phyloP scores from a whole-genome alignment of 2,888 invertebrate species.

The Orthonychiurus folsomi region DNA sequence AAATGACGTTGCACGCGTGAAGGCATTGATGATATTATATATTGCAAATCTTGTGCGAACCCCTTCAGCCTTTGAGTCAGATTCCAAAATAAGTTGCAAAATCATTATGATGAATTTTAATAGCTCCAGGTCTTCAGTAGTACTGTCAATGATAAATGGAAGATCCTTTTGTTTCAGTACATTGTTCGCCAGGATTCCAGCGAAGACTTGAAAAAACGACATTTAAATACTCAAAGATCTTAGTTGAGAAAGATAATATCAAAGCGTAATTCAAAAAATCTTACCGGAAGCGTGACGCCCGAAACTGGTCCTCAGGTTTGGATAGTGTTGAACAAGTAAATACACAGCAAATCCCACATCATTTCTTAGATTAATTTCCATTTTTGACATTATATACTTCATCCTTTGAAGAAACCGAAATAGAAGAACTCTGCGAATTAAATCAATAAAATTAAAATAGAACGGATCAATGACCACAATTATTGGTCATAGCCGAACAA shows the following conservation, averaged over 20 bases:
- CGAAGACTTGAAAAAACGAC: slow-evolving; percentile 21
- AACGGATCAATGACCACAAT: no score
- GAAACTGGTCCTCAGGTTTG: slow-evolving; percentile 21
- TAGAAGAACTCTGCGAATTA: slow-evolving; percentile 12
- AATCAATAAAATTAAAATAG: no score
- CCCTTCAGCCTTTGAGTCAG: background rate
- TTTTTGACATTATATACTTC: background rate
- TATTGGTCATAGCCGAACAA: background rate
- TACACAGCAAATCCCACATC: slow-evolving; percentile 10
- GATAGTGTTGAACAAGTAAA: slow-evolving; percentile 12
- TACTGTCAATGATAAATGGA: slow-evolving; percentile 23
- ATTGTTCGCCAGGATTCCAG: slow-evolving; percentile 21
- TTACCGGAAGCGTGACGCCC: background rate
- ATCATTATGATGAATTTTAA: slow-evolving; percentile 30
- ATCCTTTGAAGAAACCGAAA: slow-evolving; percentile 10
- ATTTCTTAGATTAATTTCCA: background rate
- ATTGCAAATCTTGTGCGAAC: no score
- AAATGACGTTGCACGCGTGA: no score
- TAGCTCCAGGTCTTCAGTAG: slow-evolving; percentile 29
- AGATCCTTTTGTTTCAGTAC: slow-evolving; percentile 14
- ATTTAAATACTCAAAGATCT: no score
- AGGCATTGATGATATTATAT: no score
- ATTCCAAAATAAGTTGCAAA: slow-evolving; percentile 23
- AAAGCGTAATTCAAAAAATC: background rate
- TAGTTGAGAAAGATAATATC: background rate